A percentile compares a stretch with the other conserved stretches of the same genome.
Conservation (phyloP, 92 coral and sea anemone species). For the Parazoanthus darwini region DNA sequence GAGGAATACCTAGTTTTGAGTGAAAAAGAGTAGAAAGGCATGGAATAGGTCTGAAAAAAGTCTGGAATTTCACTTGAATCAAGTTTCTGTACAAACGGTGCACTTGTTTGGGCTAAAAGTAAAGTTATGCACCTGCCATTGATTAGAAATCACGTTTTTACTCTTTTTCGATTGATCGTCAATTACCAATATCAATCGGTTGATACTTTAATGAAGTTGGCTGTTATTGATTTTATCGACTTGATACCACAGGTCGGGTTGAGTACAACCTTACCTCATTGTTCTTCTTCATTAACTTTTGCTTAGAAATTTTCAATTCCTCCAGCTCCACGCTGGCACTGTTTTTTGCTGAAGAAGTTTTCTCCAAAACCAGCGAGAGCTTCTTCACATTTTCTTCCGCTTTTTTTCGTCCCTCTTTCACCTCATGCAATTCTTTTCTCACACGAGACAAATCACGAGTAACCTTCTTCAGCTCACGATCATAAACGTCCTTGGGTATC, state of each 20-base stretch:
- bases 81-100: too few species aligned
- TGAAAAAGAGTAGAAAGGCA: too few species aligned
- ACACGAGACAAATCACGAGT: constrained; percentile 65
- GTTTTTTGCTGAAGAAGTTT: constrained; percentile 55
- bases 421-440: constrained; percentile 67
- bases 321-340: constrained; percentile 67
- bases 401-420: constrained; percentile 58
- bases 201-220: neutral
- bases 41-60: too few species aligned
- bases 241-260: too few species aligned
- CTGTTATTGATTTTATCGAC: neutral
- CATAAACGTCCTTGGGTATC: constrained; percentile 83
- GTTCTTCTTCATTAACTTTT: constrained; percentile 76
- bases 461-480: constrained; percentile 79
- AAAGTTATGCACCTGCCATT: too few species aligned
- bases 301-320: constrained; percentile 70
- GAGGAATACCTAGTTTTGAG: too few species aligned
- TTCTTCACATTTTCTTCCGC: constrained; percentile 71
- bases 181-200: neutral
- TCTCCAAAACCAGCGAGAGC: constrained; percentile 64
- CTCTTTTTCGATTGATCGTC: neutral
- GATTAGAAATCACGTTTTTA: too few species aligned
- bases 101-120: too few species aligned
- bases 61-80: too few species aligned
- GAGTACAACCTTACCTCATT: constrained; percentile 64